Percentiles rank a stretch among this genome's conserved stretches.
Evolutionary conservation across 2,113 vertebrate species (phyloP).

Genomic region (Eudorcas thomsonii): DNA sequence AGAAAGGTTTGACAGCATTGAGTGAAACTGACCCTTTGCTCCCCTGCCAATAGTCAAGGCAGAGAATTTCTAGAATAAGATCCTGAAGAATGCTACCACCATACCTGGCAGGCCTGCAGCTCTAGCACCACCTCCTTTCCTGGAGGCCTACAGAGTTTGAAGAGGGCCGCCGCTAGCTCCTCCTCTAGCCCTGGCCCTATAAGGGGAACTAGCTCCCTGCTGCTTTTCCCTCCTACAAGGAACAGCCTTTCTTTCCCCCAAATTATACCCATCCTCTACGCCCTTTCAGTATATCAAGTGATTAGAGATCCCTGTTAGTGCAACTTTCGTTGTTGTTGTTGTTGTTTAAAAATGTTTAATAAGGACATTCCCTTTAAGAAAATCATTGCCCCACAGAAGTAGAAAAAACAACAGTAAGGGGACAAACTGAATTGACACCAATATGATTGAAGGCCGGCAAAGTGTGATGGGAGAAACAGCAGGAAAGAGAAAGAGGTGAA

Average conservation of each 20-base stretch:
- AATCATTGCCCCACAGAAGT: not conserved
- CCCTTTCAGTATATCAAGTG: not conserved
- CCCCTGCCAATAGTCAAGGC: not conserved
- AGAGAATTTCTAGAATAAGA: not conserved
- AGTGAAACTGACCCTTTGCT: not conserved
- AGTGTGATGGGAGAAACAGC: not conserved
- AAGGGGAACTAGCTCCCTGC: not conserved
- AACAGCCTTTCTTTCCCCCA: not conserved
- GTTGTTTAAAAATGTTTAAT: not conserved
- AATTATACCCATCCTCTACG: not conserved
- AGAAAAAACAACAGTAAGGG: not conserved
- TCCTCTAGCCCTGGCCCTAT: not conserved
- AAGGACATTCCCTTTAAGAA: not conserved
- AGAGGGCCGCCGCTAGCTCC: not conserved
- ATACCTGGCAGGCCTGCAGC: not conserved
- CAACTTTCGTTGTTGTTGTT: not conserved
- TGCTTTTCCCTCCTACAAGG: not conserved
- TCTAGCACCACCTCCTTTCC: not conserved
- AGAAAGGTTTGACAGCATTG: not conserved
- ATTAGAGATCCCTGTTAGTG: not conserved
- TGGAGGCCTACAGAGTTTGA: not conserved
- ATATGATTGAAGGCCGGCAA: not conserved
- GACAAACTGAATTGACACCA: not conserved
- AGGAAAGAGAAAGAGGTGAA: slow-evolving; percentile 1
- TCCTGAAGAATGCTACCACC: not conserved